Conservation (phyloP, 2,888 invertebrate genomes). For the Trypoxylon attenuatum region DNA sequence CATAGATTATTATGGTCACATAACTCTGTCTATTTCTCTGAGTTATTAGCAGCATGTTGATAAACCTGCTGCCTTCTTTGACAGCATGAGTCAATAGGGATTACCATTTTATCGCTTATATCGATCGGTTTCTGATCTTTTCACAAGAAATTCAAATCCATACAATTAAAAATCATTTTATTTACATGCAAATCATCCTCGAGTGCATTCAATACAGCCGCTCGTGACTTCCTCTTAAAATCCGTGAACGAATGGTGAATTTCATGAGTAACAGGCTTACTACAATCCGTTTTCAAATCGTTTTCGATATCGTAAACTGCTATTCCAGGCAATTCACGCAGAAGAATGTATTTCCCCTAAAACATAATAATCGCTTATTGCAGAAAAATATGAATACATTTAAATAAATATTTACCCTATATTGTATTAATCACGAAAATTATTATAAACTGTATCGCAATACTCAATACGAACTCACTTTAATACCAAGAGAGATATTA, state of each 20-base stretch:
- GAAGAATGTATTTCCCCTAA: slow-evolving; percentile 82
- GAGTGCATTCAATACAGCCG: slow-evolving; percentile 72
- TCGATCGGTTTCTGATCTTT: too few relatives aligned
- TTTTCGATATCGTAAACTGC: slow-evolving; percentile 79
- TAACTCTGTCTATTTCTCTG: too few relatives aligned
- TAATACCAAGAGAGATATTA: slow-evolving; percentile 82
- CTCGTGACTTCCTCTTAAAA: slow-evolving; percentile 72
- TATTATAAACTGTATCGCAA: background rate
- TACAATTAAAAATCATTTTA: slow-evolving; percentile 2
- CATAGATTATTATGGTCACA: too few relatives aligned
- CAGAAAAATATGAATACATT: background rate
- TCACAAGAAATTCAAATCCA: too few relatives aligned
- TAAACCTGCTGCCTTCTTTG: too few relatives aligned
- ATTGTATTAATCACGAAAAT: too few relatives aligned
- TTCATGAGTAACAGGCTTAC: slow-evolving; percentile 62
- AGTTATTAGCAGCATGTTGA: too few relatives aligned
- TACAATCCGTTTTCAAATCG: slow-evolving; percentile 74
- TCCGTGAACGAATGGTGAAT: slow-evolving; percentile 65
- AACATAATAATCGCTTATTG: slow-evolving; percentile 5
- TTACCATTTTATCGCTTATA: too few relatives aligned
- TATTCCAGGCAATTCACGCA: slow-evolving; percentile 83
- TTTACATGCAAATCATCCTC: slow-evolving; percentile 72
- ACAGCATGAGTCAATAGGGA: too few relatives aligned
- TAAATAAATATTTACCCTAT: background rate
- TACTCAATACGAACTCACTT: slow-evolving; percentile 71